Conservation (phyloP, 2,797 vertebrate species). For the Coendou prehensilis region DNA sequence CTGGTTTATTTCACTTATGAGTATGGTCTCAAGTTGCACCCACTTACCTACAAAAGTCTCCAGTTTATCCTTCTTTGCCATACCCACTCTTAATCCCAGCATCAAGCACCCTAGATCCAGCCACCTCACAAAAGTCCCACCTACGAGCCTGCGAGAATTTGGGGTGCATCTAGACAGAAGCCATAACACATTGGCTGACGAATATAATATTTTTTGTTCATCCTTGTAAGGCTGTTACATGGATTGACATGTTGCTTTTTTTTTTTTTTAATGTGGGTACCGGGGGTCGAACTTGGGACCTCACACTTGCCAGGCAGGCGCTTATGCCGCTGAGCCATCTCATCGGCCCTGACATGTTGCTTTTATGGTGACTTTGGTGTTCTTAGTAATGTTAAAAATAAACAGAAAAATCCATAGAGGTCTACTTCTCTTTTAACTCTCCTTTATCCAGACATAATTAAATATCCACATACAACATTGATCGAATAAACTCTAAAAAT, state of each 20-base stretch:
- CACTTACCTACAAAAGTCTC: too few species aligned
- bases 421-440: neutral
- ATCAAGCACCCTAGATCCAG: neutral
- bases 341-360: too few species aligned
- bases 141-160: neutral
- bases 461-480: neutral
- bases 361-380: neutral
- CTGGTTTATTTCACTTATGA: too few species aligned
- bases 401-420: neutral
- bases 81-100: too few species aligned
- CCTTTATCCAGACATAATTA: neutral
- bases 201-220: neutral
- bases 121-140: neutral
- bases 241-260: neutral
- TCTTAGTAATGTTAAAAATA: slow-evolving; percentile 1
- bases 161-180: neutral
- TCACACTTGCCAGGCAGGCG: too few species aligned
- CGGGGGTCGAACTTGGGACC: too few species aligned
- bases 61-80: too few species aligned
- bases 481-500: neutral
- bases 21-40: too few species aligned
- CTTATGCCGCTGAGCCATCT: too few species aligned
- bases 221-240: neutral
- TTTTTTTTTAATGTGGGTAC: too few species aligned
- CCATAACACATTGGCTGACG: neutral